A percentile compares a stretch with the other conserved stretches of the same genome.
Conservation (phyloP, 2,888 invertebrate species). For the Chrysolina americana region DNA sequence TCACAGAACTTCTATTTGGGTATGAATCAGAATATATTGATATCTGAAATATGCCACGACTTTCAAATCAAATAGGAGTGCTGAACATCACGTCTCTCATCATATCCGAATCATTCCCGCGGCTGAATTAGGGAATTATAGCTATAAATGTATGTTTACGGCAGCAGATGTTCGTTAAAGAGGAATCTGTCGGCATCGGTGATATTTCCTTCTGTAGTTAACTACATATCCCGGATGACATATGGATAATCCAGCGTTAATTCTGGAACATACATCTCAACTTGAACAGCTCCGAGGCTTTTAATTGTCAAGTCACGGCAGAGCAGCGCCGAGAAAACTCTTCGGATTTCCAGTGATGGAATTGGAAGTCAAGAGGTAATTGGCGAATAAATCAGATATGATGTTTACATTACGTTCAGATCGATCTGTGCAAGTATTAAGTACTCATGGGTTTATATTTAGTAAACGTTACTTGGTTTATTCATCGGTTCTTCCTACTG, state of each 20-base stretch:
- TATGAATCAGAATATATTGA: too few relatives aligned
- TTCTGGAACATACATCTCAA: not conserved
- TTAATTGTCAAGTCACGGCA: not conserved
- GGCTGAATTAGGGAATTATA: not conserved
- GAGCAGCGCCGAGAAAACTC: not conserved
- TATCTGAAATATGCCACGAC: too few relatives aligned
- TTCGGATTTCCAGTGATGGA: not conserved
- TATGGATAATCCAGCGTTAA: not conserved
- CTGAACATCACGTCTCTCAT: too few relatives aligned
- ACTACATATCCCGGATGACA: not conserved
- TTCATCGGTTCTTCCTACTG: too few relatives aligned
- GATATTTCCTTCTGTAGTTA: not conserved
- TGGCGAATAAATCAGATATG: too few relatives aligned
- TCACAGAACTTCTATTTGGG: too few relatives aligned
- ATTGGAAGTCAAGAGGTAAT: not conserved
- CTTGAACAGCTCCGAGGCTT: not conserved
- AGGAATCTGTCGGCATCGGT: constrained; percentile 1
- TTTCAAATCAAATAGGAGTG: too few relatives aligned
- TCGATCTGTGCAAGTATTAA: too few relatives aligned
- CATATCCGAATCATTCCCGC: too few relatives aligned
- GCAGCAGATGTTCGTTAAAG: not conserved
- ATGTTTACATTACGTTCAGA: too few relatives aligned
- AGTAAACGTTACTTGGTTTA: too few relatives aligned
- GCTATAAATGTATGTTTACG: not conserved
- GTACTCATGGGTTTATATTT: too few relatives aligned